Base-by-base conservation (phyloP, 2,888 invertebrate species). In the Theretra japonica region DNA sequence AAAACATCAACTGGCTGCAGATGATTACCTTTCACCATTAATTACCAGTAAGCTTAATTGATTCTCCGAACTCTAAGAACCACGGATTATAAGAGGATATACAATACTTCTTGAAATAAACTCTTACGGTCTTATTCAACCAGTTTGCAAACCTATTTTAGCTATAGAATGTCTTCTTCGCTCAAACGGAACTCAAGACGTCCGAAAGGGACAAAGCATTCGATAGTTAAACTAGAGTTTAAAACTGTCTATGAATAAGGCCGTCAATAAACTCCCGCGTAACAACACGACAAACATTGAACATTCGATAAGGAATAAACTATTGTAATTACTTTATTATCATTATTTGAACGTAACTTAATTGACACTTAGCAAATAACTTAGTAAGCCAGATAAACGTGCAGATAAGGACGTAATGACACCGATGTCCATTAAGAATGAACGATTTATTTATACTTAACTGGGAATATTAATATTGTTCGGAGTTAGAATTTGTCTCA, bases 311-410 rank as follows among this genome's bases (percentile, higher is more conserved):
- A 23, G 21, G n/a, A 21, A 11, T 41, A 17, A 62, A 41, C 41
- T 33, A 41, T 41, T 65, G 41, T 48, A 23, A 65, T 65, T 23
- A 41, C 65, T 41, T 65, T 65, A 53, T 53, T 53, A 65, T 48
- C 23, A 65, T 23, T 23, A 48, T 65, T 48, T 41, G 41, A 65
- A 65, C 41, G 41, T 41, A 48, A 65, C 41, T 48, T 48, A 65
- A 65, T 65, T 41, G 48, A 48, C 65, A 17, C 23, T 48, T 23
- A 41, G 23, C 65, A 65, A 65, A 65, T 65, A 23, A 65, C 65
- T 23, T 65, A 23, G 48, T 15, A 23, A 48, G 48, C 17, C 15
- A 15, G 23, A 65, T 65, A 65, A 65, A 21, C 17, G 23, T 17
- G 65, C 21, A 41, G 65, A 48, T 65, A 65, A 48, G 1, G 5